phyloP scores from a whole-genome alignment of 2,888 invertebrate species.

The Papilio demoleus region DNA sequence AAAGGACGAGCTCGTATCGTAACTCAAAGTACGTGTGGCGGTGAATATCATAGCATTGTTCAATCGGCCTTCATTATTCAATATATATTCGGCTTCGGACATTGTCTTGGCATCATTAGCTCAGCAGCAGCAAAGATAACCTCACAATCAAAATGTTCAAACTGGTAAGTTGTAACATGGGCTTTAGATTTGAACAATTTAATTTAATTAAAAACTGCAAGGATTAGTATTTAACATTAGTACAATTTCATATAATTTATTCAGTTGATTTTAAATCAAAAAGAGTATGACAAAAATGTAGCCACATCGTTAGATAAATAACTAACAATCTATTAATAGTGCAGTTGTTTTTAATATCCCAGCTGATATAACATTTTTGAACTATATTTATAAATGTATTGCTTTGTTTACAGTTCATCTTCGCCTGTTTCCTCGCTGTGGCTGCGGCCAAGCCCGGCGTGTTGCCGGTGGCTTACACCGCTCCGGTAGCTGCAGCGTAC shows the following conservation, averaged over 20 bases:
- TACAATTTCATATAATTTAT: no score
- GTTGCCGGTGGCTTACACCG: slow-evolving; percentile 55
- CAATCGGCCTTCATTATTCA: slow-evolving; percentile 58
- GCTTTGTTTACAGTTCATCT: slow-evolving; percentile 64
- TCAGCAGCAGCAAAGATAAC: slow-evolving; percentile 46
- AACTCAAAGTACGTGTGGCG: slow-evolving; percentile 51
- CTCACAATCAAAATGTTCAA: slow-evolving; percentile 55
- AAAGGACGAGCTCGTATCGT: slow-evolving; percentile 46
- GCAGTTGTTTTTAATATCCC: background rate
- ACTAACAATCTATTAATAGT: background rate
- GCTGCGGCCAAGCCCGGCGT: slow-evolving; percentile 73
- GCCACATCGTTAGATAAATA: background rate
- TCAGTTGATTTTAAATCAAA: no score
- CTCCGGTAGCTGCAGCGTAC: slow-evolving; percentile 56
- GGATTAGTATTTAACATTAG: no score
- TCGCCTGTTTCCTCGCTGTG: slow-evolving; percentile 78
- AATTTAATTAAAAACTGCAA: no score
- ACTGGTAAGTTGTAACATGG: slow-evolving; percentile 49
- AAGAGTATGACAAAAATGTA: no score
- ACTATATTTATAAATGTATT: background rate
- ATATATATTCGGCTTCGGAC: slow-evolving; percentile 55
- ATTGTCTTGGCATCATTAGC: slow-evolving; percentile 56
- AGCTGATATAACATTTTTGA: background rate
- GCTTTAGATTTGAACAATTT: background rate
- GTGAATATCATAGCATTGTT: slow-evolving; percentile 51